A percentile compares a stretch with the other conserved stretches of the same genome.
Evolutionary conservation across 2,888 invertebrate species (phyloP).

Genomic region (Horisme vitalbata): DNA sequence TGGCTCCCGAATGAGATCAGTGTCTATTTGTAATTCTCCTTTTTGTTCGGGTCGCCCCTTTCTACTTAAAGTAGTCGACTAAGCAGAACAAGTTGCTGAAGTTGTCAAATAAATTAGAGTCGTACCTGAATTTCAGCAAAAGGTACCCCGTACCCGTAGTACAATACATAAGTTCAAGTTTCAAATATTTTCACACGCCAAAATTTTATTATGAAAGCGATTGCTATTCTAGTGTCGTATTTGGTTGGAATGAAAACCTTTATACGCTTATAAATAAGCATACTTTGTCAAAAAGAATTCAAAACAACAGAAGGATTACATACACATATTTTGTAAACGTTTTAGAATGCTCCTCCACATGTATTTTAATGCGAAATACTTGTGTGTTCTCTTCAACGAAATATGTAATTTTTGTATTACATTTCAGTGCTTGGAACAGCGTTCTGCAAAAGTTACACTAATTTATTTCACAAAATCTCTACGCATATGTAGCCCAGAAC

Average conservation of each 20-base stretch:
- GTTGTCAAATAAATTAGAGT: conserved; percentile 23
- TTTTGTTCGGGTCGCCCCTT: conserved; percentile 41
- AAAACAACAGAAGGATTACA: conserved; percentile 9
- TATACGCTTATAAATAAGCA: neutral
- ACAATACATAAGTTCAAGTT: too few relatives aligned
- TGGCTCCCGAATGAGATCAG: conserved; percentile 55
- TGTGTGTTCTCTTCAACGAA: conserved; percentile 17
- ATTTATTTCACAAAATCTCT: conserved; percentile 47
- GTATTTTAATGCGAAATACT: conserved; percentile 25
- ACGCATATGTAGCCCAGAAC: too few relatives aligned
- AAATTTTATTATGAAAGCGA: too few relatives aligned
- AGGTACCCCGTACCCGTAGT: too few relatives aligned
- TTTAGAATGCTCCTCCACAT: conserved; percentile 9
- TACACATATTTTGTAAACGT: conserved; percentile 1
- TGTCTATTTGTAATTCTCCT: conserved; percentile 59
- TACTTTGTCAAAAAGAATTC: neutral
- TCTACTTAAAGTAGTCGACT: conserved; percentile 28
- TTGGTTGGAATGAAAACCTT: neutral
- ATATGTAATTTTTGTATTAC: conserved; percentile 28
- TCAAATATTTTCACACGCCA: neutral
- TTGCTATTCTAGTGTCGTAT: neutral
- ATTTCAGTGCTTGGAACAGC: conserved; percentile 40
- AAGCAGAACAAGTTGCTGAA: conserved; percentile 26
- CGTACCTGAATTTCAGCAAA: conserved; percentile 7
- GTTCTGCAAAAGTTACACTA: conserved; percentile 45